These are phyloP conservation scores for Daktulosphaira vitifoliae DNA, from an alignment of 1,140 invertebrate species.

Conservation along the genomic window DNA sequence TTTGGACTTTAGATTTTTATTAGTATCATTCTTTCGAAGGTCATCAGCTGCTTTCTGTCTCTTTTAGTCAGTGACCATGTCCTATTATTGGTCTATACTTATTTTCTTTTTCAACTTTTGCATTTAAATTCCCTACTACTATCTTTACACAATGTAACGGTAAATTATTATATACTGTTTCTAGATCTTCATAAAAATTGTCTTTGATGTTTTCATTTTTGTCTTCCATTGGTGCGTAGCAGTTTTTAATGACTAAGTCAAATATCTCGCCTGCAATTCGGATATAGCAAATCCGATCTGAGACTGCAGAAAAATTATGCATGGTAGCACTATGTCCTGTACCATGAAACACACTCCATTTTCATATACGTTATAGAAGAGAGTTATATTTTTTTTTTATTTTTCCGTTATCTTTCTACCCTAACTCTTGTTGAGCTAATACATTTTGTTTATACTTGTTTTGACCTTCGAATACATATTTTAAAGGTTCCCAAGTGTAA, in stretches of 20 bases:
- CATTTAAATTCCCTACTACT: conserved; percentile 1
- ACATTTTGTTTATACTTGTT: neutral
- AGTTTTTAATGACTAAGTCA: neutral
- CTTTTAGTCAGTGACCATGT: conserved; percentile 40
- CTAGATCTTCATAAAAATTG: too few species aligned
- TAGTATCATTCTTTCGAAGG: too few species aligned
- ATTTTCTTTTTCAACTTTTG: conserved; percentile 6
- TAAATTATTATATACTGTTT: too few species aligned
- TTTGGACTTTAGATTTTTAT: too few species aligned
- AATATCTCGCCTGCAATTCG: neutral
- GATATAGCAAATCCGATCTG: neutral
- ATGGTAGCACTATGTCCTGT: neutral
- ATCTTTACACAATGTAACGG: neutral
- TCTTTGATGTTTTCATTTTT: too few species aligned
- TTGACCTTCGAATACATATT: neutral
- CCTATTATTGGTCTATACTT: conserved; percentile 36
- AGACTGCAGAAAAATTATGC: conserved; percentile 5
- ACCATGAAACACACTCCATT: too few species aligned
- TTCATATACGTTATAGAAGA: neutral
- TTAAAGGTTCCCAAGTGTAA: too few species aligned
- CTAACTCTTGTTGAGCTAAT: neutral
- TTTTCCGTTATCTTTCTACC: neutral
- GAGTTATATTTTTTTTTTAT: conserved; percentile 9
- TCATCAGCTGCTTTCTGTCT: too few species aligned
- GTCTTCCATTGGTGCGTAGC: neutral